These are phyloP conservation scores for Cheilosia pagana DNA, from an alignment of 2,888 invertebrate genomes.

Conservation along the genomic window DNA sequence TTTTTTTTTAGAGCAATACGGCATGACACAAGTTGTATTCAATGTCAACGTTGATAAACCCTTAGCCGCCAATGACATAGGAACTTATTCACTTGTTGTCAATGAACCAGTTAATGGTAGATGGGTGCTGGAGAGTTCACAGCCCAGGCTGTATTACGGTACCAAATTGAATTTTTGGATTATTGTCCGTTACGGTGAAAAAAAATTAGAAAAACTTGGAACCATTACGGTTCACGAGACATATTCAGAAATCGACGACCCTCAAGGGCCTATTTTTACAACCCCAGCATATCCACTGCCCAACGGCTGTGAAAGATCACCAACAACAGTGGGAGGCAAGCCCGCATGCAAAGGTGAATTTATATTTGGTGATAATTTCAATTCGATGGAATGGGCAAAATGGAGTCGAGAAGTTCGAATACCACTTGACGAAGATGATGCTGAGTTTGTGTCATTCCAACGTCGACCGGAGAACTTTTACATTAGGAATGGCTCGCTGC, in stretches of 20 bases:
- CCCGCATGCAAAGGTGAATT: slow-evolving; percentile 84
- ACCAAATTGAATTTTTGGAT: slow-evolving; percentile 87
- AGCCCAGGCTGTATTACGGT: slow-evolving; percentile 83
- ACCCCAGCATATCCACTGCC: not conserved
- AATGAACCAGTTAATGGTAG: slow-evolving; percentile 82
- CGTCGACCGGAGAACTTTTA: slow-evolving; percentile 78
- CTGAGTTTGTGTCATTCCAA: slow-evolving; percentile 83
- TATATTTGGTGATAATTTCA: slow-evolving; percentile 87
- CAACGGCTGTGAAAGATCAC: slow-evolving; percentile 47
- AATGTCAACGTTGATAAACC: slow-evolving; percentile 86
- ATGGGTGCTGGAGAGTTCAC: slow-evolving; percentile 85
- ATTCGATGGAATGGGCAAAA: slow-evolving; percentile 82
- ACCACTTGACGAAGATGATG: slow-evolving; percentile 83
- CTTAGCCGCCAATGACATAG: slow-evolving; percentile 84
- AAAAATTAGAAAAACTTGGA: slow-evolving; percentile 41
- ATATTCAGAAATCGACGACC: slow-evolving; percentile 14
- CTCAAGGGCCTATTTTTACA: not conserved
- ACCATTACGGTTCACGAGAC: slow-evolving; percentile 3
- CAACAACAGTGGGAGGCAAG: slow-evolving; percentile 81
- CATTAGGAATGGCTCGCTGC: slow-evolving; percentile 77
- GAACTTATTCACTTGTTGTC: slow-evolving; percentile 85
- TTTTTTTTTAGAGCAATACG: slow-evolving; percentile 75
- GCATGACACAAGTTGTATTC: slow-evolving; percentile 86
- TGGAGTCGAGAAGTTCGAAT: slow-evolving; percentile 87
- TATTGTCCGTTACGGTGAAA: slow-evolving; percentile 81